Base-by-base conservation (phyloP, 1,140 invertebrate species). In the Amyelois transitella region DNA sequence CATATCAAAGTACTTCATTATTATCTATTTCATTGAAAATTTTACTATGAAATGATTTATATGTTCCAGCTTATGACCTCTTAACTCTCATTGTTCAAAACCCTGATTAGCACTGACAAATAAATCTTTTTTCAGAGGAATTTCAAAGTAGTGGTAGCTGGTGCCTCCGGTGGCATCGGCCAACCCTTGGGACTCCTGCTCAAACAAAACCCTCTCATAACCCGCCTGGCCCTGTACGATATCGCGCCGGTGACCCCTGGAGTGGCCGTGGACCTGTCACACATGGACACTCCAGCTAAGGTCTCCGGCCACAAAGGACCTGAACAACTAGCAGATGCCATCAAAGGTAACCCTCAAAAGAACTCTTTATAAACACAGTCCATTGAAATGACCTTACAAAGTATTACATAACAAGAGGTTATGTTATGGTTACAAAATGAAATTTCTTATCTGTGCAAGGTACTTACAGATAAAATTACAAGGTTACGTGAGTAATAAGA, bases 141-240 rank as follows among this genome's bases (percentile, higher is more conserved):
- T 89, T 90, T 91, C 66, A 98, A 98, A 92, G 98, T 99, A 17
- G 95, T 97, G 54, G 97, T 99, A 43, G 92, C 97, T 82, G 99
- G 99, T 53, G 99, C 98, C 1, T 93, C 94, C 75, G 99, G 98
- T 62, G 98, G 98, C 48, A 99, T 99, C 88, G 99, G 98, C 0
- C 99, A 99, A 88, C 98, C 98, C 6, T 87, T 99, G 67, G 96
- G 97, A 7, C 90, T 99, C 38, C 91, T 99, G n/a, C 86, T 99
- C 53, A 99, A 99, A 89, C 92, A 96, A 69, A 96, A 94, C 60
- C 93, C 96, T 45, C 82, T 96, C 38, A 92, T 99, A 14, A 93
- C 92, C 12, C 91, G 96, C 69, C 90, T 99, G 55, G 92, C 94
- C 0, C 90, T 99, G 1, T 99, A 98, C 75, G 98, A 99, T 91